Base-by-base conservation (phyloP, 2,888 invertebrate genomes). In the Monochamus alternatus region DNA sequence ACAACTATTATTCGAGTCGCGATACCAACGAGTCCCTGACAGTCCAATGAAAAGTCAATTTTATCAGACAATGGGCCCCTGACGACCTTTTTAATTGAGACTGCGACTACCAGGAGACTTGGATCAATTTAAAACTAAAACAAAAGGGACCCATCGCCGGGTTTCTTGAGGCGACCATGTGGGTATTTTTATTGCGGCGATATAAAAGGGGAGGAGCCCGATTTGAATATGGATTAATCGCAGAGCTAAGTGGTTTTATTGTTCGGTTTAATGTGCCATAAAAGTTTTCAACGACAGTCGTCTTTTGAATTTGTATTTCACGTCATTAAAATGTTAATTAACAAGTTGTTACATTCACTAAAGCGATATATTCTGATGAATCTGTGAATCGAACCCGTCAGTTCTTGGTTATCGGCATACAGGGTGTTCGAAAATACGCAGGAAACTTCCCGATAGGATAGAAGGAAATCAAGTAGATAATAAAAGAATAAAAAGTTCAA, bases 161-260 rank as follows among this genome's bases (percentile, higher is more conserved):
- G 68, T 47, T 55, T 58, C 51, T 51, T 51, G 55, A 73, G 73
- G 55, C 70, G 70, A 65, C 65, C 71, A 76, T 76, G 76, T 76
- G 74, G 76, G 76, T 66, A 74, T 60, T 65, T 74, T 60, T 47
- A 74, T 67, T 59, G 47, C 62, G 51, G 73, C 71, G 52, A 74
- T 74, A 62, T 74, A 63, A 63, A 71, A 76, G 63, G 67, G 76
- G 76, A 69, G 76, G 65, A 52, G 66, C 43, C 30, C 68, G 63
- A 76, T 76, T 74, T 76, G 63, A 73, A 76, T 74, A 76, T 70
- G 66, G 74, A 76, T 76, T 74, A 74, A 76, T 76, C 74, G 38
- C 64, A 71, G 60, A 70, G 73, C 64, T 71, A 44, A 68, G 52
- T 74, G 71, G 52, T 14, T 30, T 8, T 59, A 73, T 66, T 76